These are phyloP conservation scores for Procambarus virginalis DNA, from an alignment of 1,140 invertebrate genomes.

Conservation along the genomic window DNA sequence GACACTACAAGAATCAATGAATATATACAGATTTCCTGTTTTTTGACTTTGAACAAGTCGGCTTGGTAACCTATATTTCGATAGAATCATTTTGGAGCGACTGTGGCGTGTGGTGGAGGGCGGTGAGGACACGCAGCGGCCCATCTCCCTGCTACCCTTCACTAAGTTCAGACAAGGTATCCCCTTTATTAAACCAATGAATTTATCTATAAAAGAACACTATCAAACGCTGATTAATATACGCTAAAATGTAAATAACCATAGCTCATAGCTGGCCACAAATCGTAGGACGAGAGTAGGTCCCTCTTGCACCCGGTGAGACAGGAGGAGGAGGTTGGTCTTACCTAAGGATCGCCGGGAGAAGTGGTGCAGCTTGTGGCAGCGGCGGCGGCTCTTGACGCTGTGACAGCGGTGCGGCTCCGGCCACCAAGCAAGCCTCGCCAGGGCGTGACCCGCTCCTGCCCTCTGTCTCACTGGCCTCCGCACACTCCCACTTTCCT, in stretches of 20 bases:
- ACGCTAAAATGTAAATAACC: background rate
- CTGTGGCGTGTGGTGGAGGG: too few species aligned
- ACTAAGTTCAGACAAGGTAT: too few species aligned
- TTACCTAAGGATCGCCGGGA: background rate
- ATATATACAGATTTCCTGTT: too few species aligned
- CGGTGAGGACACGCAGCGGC: too few species aligned
- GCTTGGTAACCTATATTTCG: too few species aligned
- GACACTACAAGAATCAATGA: too few species aligned
- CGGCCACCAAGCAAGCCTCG: slow-evolving; percentile 2
- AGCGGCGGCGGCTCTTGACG: background rate
- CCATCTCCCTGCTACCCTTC: too few species aligned
- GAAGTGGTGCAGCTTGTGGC: background rate
- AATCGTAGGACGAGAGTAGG: background rate
- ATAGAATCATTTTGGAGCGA: too few species aligned
- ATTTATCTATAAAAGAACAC: too few species aligned
- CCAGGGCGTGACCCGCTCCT: background rate
- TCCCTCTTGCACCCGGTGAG: background rate
- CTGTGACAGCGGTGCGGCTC: background rate
- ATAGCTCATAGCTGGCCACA: background rate
- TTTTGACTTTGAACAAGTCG: too few species aligned
- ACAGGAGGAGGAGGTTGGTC: background rate
- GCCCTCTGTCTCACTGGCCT: background rate
- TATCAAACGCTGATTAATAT: too few species aligned
- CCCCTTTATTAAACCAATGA: too few species aligned
- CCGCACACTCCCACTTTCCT: slow-evolving; percentile 3